Evolutionary conservation across 2,797 vertebrate genomes (phyloP), one percentile per base, ranked within the genome.

Genomic region (Melanotaenia nigrans): DNA sequence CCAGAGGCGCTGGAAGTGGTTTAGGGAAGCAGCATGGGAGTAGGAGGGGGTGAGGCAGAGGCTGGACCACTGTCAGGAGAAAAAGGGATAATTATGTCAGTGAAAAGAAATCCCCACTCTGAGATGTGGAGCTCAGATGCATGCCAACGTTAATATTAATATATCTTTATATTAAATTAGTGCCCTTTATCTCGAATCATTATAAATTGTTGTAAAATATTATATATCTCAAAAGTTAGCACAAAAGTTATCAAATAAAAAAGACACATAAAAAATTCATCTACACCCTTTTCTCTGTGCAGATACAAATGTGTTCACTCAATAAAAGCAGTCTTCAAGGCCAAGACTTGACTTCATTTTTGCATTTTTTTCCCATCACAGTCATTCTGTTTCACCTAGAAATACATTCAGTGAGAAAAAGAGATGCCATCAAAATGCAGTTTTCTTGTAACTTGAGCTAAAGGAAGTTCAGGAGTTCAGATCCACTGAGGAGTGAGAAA

Each of bases 11-110:
- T 0, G 85, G 78, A 64, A 92, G 28, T 13, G 88, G 79, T 71
- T 92, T 93, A 0, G 93, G 92, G 49, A 92, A 81, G 80, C 86
- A 91, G 84, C 85, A 93, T 0, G 94, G 91, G 35, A 92, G 85
- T 54, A 93, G 6, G 73, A 92, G 73, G 68, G 93, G 91, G 61
- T 87, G 87, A 69, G 81, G 84, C 55, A 79, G n/a, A 3, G 90
- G 79, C 38, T 86, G 92, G 32, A 82, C 20, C 3, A 65, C 92
- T 94, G 92, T 77, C 28, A 75, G 79, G 56, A 70, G 36, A 60
- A 38, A 87, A 25, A 77, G 55, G 25, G 20, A 62, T n/a, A 71
- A 28, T 45, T 20, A 64, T 28, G 11, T 66, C 60, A 71, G 18
- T 62, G 49, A 61, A 9, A 60, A 28, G 0, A 18, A 16, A 49